Conservation (phyloP, 2,888 invertebrate genomes). For the Ctenicera cuprea region DNA sequence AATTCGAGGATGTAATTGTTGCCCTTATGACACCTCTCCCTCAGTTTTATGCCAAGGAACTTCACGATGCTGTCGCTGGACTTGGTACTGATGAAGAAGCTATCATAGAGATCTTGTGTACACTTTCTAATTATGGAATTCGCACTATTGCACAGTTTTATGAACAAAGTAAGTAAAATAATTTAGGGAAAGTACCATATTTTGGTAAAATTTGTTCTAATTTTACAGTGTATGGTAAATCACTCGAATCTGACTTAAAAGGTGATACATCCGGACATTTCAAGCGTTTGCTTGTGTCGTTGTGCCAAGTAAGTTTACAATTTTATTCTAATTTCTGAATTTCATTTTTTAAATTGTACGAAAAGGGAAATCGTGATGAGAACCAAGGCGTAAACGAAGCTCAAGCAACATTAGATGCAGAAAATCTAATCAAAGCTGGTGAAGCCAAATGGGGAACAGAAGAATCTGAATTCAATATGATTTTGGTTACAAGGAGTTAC, state of each 20-base stretch:
- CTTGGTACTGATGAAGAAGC: constrained; percentile 93
- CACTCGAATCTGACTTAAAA: constrained; percentile 89
- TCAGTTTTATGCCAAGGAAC: constrained; percentile 93
- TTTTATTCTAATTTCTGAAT: background rate
- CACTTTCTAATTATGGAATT: constrained; percentile 92
- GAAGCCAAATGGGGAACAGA: constrained; percentile 94
- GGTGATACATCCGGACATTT: constrained; percentile 98
- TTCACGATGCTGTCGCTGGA: constrained; percentile 91
- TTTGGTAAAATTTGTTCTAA: background rate
- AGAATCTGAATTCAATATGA: constrained; percentile 90
- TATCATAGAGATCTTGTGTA: constrained; percentile 94
- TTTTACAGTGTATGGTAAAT: constrained; percentile 83
- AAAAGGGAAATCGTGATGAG: constrained; percentile 89
- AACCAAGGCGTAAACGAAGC: constrained; percentile 89
- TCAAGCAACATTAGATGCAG: constrained; percentile 88
- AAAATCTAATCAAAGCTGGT: constrained; percentile 84
- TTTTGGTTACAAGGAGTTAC: constrained; percentile 91
- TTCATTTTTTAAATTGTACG: background rate
- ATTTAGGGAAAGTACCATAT: background rate
- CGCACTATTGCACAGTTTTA: constrained; percentile 90
- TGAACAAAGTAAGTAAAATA: constrained; percentile 80
- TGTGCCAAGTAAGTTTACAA: constrained; percentile 77
- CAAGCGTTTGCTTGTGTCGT: constrained; percentile 90
- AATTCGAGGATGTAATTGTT: constrained; percentile 92
- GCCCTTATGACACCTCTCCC: constrained; percentile 93